phyloP scores from a whole-genome alignment of 2,113 vertebrate genomes.

The Colaptes auratus region DNA sequence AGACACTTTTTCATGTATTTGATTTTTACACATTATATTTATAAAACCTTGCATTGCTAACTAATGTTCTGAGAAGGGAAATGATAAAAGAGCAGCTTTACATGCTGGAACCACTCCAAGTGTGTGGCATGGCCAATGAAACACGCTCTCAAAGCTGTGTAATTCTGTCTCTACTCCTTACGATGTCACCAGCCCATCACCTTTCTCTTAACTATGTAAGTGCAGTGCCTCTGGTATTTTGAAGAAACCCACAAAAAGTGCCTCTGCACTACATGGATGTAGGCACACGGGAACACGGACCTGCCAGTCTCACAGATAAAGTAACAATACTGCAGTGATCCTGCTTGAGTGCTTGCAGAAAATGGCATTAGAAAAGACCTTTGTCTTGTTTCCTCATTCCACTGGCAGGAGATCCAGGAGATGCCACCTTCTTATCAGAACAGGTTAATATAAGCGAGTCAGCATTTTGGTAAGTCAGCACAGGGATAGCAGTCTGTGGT shows the following conservation, averaged over 20 bases:
- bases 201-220: background rate
- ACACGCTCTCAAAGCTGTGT: background rate
- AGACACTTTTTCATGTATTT: background rate
- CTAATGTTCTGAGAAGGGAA: background rate
- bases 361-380: background rate
- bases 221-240: background rate
- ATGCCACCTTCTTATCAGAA: background rate
- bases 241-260: background rate
- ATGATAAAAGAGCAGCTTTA: background rate
- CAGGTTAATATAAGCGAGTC: background rate
- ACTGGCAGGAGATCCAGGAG: background rate
- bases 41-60: background rate
- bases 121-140: background rate
- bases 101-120: no score
- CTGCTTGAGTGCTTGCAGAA: background rate
- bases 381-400: background rate
- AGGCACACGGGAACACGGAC: rapidly evolving
- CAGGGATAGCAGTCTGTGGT: rapidly evolving
- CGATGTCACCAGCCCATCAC: rapidly evolving
- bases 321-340: background rate
- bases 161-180: no score
- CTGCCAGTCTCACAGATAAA: rapidly evolving
- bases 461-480: background rate
- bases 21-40: background rate
- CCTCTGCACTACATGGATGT: background rate